phyloP scores from a whole-genome alignment of 2,113 vertebrate species.

The Pycnonotus jocosus region DNA sequence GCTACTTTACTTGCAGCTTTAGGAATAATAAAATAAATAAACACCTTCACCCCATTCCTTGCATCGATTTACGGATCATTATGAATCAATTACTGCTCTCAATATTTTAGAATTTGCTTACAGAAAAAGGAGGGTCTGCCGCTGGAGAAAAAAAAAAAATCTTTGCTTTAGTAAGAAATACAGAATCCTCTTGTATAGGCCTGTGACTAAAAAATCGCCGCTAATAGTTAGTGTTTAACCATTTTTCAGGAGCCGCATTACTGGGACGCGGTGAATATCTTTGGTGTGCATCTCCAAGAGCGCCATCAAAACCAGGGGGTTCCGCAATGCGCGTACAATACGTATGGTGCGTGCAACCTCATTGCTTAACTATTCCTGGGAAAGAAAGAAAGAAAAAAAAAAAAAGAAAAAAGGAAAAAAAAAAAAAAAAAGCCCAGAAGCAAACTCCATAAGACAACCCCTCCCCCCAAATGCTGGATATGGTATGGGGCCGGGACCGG shows the following conservation, averaged over 20 bases:
- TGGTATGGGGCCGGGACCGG: neutral
- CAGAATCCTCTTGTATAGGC: neutral
- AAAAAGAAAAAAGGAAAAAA: too few species aligned
- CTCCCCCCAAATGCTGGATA: too few species aligned
- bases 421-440: accelerated
- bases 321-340: neutral
- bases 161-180: neutral
- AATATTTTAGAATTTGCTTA: conserved; percentile 65
- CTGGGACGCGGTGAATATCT: neutral
- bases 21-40: conserved; percentile 77
- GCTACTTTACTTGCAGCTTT: conserved; percentile 83
- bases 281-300: neutral
- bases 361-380: neutral
- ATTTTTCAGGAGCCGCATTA: neutral
- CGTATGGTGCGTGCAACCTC: neutral
- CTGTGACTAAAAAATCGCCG: neutral
- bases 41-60: conserved; percentile 52
- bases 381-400: neutral
- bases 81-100: conserved; percentile 74
- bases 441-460: neutral
- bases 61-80: conserved; percentile 73
- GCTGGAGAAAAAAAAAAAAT: neutral
- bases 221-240: neutral
- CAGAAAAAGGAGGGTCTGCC: conserved; percentile 27
- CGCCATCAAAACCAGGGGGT: neutral